A percentile compares a stretch with the other conserved stretches of the same genome.
Evolutionary conservation across 2,113 vertebrate genomes (phyloP).

Genomic region (Gymnobelideus leadbeateri): DNA sequence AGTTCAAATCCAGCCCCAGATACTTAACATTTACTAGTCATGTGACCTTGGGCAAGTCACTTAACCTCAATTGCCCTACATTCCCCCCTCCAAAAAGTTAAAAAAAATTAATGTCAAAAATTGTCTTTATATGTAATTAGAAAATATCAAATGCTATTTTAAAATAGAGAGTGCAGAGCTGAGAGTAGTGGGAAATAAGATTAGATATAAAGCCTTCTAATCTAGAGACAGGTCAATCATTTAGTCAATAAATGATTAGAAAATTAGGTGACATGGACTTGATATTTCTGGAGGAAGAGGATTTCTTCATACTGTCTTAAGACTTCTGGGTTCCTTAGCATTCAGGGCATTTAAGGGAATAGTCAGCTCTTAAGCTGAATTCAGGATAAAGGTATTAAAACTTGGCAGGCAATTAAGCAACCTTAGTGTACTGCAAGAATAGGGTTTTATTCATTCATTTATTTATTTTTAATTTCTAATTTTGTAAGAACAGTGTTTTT

Average conservation of each 20-base stretch:
- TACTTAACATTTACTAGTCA: no score
- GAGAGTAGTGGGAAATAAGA: neutral
- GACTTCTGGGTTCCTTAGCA: neutral
- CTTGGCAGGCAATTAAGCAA: neutral
- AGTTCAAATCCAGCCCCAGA: no score
- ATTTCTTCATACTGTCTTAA: neutral
- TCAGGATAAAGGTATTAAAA: neutral
- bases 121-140: neutral
- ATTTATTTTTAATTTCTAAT: neutral
- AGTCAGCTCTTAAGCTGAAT: neutral
- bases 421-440: neutral
- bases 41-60: no score
- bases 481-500: neutral
- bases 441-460: neutral
- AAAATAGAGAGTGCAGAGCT: neutral
- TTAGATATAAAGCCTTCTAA: neutral
- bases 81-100: no score
- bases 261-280: neutral
- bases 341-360: neutral
- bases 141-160: neutral
- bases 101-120: neutral
- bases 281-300: neutral
- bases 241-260: neutral
- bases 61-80: no score
- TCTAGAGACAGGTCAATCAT: neutral